These are phyloP conservation scores for Sinocyclocheilus maitianheensis DNA, from an alignment of 2,113 vertebrate species.

Conservation along the genomic window DNA sequence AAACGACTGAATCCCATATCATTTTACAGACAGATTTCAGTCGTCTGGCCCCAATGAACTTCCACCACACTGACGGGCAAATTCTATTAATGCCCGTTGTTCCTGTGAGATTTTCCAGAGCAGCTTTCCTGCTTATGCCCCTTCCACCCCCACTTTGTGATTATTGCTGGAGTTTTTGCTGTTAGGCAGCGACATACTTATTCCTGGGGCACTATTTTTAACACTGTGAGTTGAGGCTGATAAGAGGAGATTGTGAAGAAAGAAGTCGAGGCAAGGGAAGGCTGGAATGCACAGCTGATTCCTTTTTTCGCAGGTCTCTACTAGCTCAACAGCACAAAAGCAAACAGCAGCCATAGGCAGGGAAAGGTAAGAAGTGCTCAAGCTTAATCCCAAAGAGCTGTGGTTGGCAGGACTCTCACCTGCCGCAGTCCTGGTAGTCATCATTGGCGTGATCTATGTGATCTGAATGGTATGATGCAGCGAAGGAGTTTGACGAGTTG, in stretches of 20 bases:
- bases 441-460: constrained; percentile 66
- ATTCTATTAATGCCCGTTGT: neutral
- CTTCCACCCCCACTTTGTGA: constrained; percentile 34
- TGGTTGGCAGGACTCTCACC: neutral
- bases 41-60: constrained; percentile 2
- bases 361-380: constrained; percentile 15
- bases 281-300: constrained; percentile 72
- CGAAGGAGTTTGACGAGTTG: constrained; percentile 82
- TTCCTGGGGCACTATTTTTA: constrained; percentile 73
- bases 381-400: neutral
- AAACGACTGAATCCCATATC: neutral
- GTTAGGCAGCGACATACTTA: constrained; percentile 69
- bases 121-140: constrained; percentile 31
- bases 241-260: constrained; percentile 68
- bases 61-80: neutral
- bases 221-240: constrained; percentile 62
- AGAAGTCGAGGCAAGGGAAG: constrained; percentile 55
- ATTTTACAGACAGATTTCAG: neutral
- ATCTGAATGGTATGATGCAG: constrained; percentile 65
- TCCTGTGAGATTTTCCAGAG: constrained; percentile 45
- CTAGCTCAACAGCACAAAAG: constrained; percentile 50
- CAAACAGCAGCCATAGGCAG: constrained; percentile 17
- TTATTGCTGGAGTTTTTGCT: constrained; percentile 63
- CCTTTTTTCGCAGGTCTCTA: constrained; percentile 66
- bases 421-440: constrained; percentile 62